Evolutionary conservation across 2,113 vertebrate genomes (phyloP).

Genomic region (Eulacestoma nigropectus): DNA sequence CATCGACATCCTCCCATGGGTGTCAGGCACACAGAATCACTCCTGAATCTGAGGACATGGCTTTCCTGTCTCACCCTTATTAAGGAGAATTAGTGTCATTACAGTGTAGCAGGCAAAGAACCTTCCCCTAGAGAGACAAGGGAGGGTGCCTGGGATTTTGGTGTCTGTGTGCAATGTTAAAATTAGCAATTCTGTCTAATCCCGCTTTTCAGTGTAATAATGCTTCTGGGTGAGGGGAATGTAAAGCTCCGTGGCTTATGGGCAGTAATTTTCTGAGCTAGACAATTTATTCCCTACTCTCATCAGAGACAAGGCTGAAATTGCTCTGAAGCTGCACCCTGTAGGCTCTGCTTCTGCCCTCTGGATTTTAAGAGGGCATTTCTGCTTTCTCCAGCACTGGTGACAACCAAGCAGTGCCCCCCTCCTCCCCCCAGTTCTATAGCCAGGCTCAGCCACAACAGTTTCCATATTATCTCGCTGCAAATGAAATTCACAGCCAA

Average conservation of each 20-base stretch:
- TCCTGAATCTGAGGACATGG: no score
- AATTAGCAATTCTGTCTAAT: neutral
- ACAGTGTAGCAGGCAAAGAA: neutral
- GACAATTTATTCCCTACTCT: neutral
- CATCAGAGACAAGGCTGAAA: neutral
- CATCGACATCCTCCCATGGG: accelerated
- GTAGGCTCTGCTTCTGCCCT: neutral
- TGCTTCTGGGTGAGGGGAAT: neutral
- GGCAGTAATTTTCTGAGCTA: neutral
- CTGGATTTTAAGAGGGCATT: neutral
- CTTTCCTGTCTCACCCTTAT: neutral
- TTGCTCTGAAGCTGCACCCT: neutral
- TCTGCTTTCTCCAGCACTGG: neutral
- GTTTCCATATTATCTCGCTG: neutral
- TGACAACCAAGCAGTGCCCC: neutral
- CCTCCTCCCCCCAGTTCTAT: neutral
- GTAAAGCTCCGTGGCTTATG: neutral
- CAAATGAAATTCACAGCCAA: constrained; percentile 18
- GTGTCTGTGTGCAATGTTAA: neutral
- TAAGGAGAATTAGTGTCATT: neutral
- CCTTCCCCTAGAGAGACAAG: neutral
- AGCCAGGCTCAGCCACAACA: neutral
- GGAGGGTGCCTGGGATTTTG: neutral
- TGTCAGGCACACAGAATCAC: neutral
- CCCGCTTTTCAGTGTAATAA: neutral